A percentile compares a stretch with the other conserved stretches of the same genome.
phyloP scores from a whole-genome alignment of 1,140 invertebrate genomes.

The Nasonia giraulti region DNA sequence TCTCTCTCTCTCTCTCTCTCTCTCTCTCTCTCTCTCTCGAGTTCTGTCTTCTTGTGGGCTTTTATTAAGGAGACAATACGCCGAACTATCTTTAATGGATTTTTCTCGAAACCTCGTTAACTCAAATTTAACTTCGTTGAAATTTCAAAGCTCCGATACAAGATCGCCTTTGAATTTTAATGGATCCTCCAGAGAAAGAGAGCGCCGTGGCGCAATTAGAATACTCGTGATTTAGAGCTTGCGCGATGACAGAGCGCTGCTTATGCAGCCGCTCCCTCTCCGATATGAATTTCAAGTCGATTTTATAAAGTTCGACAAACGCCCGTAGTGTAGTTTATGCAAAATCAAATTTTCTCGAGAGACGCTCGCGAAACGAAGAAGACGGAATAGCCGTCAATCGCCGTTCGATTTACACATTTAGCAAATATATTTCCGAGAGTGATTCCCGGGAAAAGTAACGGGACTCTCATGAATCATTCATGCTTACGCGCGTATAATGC shows the following conservation, averaged over 20 bases:
- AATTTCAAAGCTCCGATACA: not conserved
- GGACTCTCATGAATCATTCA: too few species aligned
- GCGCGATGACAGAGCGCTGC: not conserved
- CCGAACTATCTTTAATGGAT: not conserved
- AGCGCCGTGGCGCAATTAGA: not conserved
- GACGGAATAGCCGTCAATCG: too few species aligned
- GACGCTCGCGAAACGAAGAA: too few species aligned
- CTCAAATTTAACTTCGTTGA: not conserved
- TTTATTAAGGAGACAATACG: too few species aligned
- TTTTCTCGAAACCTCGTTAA: not conserved
- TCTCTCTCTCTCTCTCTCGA: too few species aligned
- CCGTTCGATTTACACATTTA: too few species aligned
- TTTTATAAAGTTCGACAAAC: not conserved
- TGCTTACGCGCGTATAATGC: too few species aligned
- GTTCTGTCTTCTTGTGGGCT: not conserved
- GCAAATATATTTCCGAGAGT: too few species aligned
- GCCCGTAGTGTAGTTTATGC: too few species aligned
- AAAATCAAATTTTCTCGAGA: too few species aligned
- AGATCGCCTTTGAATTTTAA: not conserved
- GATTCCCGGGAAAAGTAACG: too few species aligned
- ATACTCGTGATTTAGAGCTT: constrained; percentile 6
- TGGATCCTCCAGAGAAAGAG: not conserved
- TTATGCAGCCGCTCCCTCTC: not conserved
- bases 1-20: not conserved
- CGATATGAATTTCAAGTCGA: not conserved